Conservation (phyloP, 1,140 invertebrate species). For the Polypedilum vanderplanki region DNA sequence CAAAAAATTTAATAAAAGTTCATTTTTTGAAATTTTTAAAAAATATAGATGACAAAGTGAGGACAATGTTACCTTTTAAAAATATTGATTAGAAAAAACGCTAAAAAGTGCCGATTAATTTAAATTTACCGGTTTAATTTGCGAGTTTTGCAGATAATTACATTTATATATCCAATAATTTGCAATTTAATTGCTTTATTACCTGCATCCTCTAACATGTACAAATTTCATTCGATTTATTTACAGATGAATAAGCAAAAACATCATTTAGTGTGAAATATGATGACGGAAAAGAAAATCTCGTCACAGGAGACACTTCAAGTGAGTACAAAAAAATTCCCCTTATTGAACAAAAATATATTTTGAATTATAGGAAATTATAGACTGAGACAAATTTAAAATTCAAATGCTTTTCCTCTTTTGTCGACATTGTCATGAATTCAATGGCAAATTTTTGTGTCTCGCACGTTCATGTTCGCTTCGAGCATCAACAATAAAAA, state of each 20-base stretch:
- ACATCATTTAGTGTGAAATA: neutral
- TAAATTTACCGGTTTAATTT: slow-evolving; percentile 15
- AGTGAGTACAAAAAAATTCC: neutral
- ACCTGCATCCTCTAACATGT: neutral
- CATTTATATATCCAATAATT: slow-evolving; percentile 10
- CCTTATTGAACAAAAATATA: too few relatives aligned
- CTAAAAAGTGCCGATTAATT: neutral
- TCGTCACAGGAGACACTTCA: slow-evolving; percentile 21
- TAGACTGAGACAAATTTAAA: too few relatives aligned
- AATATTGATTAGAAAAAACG: too few relatives aligned
- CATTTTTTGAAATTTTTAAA: too few relatives aligned
- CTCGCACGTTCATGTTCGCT: neutral
- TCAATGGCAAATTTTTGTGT: neutral
- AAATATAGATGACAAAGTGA: too few relatives aligned
- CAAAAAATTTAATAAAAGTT: too few relatives aligned
- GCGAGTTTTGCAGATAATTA: slow-evolving; percentile 8
- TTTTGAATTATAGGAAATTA: too few relatives aligned
- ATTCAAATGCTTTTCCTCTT: too few relatives aligned
- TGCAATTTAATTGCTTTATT: slow-evolving; percentile 17
- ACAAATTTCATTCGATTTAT: neutral
- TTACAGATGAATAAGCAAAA: slow-evolving; percentile 12
- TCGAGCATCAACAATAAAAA: slow-evolving; percentile 4
- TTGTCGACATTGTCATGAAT: too few relatives aligned
- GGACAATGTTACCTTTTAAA: too few relatives aligned
- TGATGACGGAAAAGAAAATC: neutral